phyloP scores from a whole-genome alignment of 2,113 vertebrate genomes.

The Oryzias melastigma region DNA sequence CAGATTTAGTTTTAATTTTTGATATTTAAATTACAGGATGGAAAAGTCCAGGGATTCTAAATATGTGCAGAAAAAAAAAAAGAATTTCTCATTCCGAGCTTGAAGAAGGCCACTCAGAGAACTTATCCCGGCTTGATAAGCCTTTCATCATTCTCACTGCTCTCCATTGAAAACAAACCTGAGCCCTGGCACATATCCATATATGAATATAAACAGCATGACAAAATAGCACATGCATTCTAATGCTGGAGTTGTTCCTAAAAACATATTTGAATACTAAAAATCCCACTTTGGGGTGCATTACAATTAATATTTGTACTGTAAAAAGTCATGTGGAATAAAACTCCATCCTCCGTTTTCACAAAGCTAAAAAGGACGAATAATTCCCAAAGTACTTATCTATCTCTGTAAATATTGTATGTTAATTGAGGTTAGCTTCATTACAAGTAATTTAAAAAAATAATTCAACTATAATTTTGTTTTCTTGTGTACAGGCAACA shows the following conservation, averaged over 20 bases:
- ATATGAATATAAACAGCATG: constrained; percentile 46
- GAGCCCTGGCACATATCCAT: constrained; percentile 13
- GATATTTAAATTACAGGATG: constrained; percentile 25
- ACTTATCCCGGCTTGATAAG: constrained; percentile 41
- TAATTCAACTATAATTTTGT: too few relatives aligned
- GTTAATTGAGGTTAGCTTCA: too few relatives aligned
- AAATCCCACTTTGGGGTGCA: too few relatives aligned
- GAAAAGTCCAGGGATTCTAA: constrained; percentile 31
- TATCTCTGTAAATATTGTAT: too few relatives aligned
- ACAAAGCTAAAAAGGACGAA: not conserved
- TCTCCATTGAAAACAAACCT: constrained; percentile 32
- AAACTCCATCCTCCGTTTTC: too few relatives aligned
- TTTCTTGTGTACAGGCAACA: too few relatives aligned
- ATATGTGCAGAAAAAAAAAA: constrained; percentile 18
- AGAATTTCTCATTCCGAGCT: constrained; percentile 42
- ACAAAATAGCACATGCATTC: constrained; percentile 35
- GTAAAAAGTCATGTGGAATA: too few relatives aligned
- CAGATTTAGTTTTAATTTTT: constrained; percentile 32
- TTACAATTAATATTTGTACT: too few relatives aligned
- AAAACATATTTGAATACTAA: too few relatives aligned
- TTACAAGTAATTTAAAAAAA: too few relatives aligned
- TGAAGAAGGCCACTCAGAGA: constrained; percentile 31
- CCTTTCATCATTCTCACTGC: constrained; percentile 40
- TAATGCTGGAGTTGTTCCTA: constrained; percentile 13
- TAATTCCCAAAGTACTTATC: not conserved